Conservation (phyloP, 23 tunicate genomes). For the Trididemnum clinides region DNA sequence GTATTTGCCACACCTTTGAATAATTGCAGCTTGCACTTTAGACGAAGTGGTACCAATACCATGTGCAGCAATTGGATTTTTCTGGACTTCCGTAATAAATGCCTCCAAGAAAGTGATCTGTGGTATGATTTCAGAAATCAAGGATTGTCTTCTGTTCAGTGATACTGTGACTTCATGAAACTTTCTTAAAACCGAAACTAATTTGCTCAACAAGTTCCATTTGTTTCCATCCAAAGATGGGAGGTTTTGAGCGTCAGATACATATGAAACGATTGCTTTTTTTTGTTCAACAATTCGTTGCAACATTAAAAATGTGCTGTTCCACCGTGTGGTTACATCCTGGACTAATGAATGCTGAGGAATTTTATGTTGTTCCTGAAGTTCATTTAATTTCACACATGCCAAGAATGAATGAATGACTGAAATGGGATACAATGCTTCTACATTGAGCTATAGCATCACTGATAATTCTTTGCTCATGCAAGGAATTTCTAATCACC, state of each 20-base stretch:
- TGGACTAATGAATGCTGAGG: constrained; percentile 30
- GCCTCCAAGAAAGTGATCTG: no score
- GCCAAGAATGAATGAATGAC: constrained; percentile 27
- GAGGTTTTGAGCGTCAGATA: background rate
- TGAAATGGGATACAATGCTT: constrained; percentile 37
- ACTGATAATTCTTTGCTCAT: constrained; percentile 1
- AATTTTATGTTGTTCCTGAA: constrained; percentile 2
- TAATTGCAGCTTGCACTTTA: no score
- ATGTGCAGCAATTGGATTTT: no score
- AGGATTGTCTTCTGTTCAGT: no score
- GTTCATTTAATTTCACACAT: background rate
- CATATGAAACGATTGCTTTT: constrained; percentile 7
- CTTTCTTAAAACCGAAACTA: background rate
- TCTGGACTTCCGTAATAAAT: no score
- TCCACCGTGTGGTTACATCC: constrained; percentile 68
- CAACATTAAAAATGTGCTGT: constrained; percentile 62
- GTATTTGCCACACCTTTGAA: no score
- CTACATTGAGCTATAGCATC: constrained; percentile 20
- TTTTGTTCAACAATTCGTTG: constrained; percentile 33
- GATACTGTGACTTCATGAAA: constrained; percentile 8
- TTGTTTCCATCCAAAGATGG: constrained; percentile 18
- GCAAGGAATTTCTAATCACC: constrained; percentile 22
- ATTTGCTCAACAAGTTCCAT: constrained; percentile 2
- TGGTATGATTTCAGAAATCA: no score
- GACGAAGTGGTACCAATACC: no score